Conservation (phyloP, 2,888 invertebrate genomes). For the Tetanocera ferruginea region DNA sequence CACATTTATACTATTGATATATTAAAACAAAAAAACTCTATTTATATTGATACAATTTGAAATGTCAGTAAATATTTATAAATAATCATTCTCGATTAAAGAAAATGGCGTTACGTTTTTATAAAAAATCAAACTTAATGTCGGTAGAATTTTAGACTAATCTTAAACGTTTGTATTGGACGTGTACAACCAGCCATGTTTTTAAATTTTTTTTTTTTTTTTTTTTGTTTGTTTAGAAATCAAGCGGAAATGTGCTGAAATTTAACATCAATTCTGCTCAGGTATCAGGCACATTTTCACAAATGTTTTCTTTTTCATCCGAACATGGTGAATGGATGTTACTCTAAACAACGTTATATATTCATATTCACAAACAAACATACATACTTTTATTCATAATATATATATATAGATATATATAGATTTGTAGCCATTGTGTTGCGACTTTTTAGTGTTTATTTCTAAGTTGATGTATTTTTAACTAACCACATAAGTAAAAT, state of each 20-base stretch:
- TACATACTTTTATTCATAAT: background rate
- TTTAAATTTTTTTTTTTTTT: no score
- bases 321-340: background rate
- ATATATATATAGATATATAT: constrained; percentile 3
- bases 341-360: background rate
- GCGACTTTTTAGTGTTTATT: no score
- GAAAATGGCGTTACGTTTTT: background rate
- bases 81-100: constrained; percentile 15
- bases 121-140: constrained; percentile 12
- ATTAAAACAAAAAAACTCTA: constrained; percentile 10
- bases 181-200: no score
- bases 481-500: background rate
- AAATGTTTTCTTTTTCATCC: background rate
- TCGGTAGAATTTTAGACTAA: constrained; percentile 24
- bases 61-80: background rate
- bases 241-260: background rate
- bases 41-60: background rate
- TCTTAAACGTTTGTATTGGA: background rate
- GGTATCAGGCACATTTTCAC: constrained; percentile 19
- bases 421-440: background rate
- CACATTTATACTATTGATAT: constrained; percentile 8
- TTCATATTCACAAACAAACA: background rate
- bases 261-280: constrained; percentile 32
- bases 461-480: no score
- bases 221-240: no score